These are phyloP conservation scores for Folsomia candida DNA, from an alignment of 2,888 invertebrate species.

Conservation along the genomic window DNA sequence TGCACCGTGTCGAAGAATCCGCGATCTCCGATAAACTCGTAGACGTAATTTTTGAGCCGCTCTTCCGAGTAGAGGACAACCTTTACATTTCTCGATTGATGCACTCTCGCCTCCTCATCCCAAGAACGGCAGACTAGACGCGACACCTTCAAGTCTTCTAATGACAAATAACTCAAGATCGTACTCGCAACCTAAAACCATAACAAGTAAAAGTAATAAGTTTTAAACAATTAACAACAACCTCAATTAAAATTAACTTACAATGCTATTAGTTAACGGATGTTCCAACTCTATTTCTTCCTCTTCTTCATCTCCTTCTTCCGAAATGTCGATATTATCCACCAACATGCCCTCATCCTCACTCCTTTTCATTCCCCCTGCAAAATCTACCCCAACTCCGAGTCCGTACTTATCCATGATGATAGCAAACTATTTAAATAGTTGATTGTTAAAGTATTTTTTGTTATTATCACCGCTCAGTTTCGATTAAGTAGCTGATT, in stretches of 20 bases:
- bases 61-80: slow-evolving; percentile 40
- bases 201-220: not conserved
- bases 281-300: not conserved
- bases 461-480: no score
- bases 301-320: not conserved
- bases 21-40: slow-evolving; percentile 38
- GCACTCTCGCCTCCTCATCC: slow-evolving; percentile 32
- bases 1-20: slow-evolving; percentile 40
- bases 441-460: no score
- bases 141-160: slow-evolving; percentile 32
- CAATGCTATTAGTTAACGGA: not conserved
- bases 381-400: no score
- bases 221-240: not conserved
- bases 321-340: not conserved
- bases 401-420: no score
- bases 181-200: slow-evolving; percentile 24
- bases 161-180: slow-evolving; percentile 32
- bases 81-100: slow-evolving; percentile 34
- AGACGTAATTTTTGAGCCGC: slow-evolving; percentile 29
- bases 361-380: no score
- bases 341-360: not conserved
- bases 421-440: no score
- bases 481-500: no score
- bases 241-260: not conserved
- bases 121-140: slow-evolving; percentile 39